These are phyloP conservation scores for Caradrina clavipalpis DNA, from an alignment of 2,888 invertebrate genomes.

Conservation along the genomic window DNA sequence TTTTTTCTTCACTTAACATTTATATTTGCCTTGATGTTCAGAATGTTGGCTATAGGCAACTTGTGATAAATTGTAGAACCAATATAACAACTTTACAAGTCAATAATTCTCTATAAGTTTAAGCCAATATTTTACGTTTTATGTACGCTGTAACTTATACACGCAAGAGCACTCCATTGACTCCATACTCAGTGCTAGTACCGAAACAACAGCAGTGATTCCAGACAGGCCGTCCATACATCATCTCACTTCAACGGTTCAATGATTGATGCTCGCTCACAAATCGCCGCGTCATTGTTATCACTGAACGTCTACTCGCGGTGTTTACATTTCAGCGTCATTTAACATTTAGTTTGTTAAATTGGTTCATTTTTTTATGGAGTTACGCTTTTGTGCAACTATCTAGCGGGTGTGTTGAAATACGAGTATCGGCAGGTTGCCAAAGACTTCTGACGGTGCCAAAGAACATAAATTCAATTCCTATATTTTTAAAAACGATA, in stretches of 20 bases:
- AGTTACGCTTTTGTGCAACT: background rate
- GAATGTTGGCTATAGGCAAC: no score
- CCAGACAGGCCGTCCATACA: constrained; percentile 68
- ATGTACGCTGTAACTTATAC: background rate
- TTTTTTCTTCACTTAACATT: no score
- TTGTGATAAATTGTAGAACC: no score
- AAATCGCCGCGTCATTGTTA: constrained; percentile 74
- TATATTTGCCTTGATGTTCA: no score
- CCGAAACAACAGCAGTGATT: constrained; percentile 68
- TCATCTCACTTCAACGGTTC: constrained; percentile 68
- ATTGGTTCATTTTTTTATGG: constrained; percentile 8
- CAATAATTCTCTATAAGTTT: background rate
- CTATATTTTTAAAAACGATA: background rate
- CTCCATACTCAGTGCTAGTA: background rate
- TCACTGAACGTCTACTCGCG: constrained; percentile 58
- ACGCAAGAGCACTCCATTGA: background rate
- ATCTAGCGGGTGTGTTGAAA: background rate
- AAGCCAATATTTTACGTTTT: background rate
- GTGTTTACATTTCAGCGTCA: constrained; percentile 54
- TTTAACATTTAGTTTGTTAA: constrained; percentile 46
- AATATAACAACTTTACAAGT: no score
- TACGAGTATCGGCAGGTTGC: background rate
- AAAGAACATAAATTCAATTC: background rate
- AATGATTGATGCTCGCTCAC: constrained; percentile 70
- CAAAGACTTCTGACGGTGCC: background rate